Conservation (phyloP, 2,797 vertebrate genomes). For the Carduelis carduelis region DNA sequence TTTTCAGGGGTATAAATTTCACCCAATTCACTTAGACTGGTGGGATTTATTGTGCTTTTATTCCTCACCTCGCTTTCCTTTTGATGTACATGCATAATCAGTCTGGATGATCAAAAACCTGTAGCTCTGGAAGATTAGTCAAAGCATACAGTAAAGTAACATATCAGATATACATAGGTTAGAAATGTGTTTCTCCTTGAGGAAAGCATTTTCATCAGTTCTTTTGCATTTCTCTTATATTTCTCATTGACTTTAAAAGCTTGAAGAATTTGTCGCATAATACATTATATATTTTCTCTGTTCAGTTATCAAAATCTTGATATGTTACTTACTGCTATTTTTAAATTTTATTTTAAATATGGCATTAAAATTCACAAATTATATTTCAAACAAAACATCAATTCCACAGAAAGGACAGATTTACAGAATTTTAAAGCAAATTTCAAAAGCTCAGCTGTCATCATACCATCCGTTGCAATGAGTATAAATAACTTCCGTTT, state of each 20-base stretch:
- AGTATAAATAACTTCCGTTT: constrained; percentile 72
- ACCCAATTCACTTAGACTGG: neutral
- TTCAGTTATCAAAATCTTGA: constrained; percentile 46
- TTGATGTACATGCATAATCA: neutral
- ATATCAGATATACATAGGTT: neutral
- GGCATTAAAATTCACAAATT: constrained; percentile 62
- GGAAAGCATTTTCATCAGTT: constrained; percentile 15
- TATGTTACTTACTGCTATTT: constrained; percentile 3
- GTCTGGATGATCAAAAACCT: neutral
- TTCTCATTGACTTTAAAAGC: constrained; percentile 48
- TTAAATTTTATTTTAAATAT: constrained; percentile 34
- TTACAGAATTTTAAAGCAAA: constrained; percentile 71
- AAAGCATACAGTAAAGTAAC: neutral
- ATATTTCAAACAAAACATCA: constrained; percentile 68
- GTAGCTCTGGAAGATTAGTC: neutral
- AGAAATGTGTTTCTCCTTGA: neutral
- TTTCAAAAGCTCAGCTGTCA: constrained; percentile 71
- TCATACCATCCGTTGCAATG: constrained; percentile 53
- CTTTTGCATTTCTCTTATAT: constrained; percentile 14
- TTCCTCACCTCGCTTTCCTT: neutral
- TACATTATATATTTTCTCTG: constrained; percentile 33
- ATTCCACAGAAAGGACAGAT: constrained; percentile 64
- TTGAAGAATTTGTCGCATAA: constrained; percentile 15
- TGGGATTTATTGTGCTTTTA: neutral
- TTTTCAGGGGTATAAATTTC: neutral